phyloP scores from a whole-genome alignment of 1,140 invertebrate genomes.

The Thaumetopoea pityocampa region DNA sequence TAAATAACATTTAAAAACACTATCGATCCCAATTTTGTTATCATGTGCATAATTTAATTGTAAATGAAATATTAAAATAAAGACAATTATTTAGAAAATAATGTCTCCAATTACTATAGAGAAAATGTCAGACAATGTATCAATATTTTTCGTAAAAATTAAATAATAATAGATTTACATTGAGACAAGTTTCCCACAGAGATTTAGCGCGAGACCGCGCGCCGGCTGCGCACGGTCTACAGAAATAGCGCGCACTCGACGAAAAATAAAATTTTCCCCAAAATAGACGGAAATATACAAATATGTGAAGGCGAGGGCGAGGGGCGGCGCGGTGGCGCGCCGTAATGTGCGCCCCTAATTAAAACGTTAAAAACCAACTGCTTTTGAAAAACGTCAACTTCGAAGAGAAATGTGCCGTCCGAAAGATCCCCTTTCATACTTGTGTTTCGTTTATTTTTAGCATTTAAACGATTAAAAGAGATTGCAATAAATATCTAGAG shows the following conservation, averaged over 20 bases:
- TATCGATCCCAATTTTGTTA: constrained; percentile 6
- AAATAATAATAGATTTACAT: too few relatives aligned
- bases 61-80: too few relatives aligned
- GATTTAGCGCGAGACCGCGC: constrained; percentile 60
- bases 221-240: constrained; percentile 71
- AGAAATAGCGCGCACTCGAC: constrained; percentile 72
- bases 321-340: constrained; percentile 65
- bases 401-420: constrained; percentile 72
- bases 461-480: constrained; percentile 37
- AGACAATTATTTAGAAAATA: too few relatives aligned
- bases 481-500: constrained; percentile 16
- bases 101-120: too few relatives aligned
- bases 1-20: constrained; percentile 51
- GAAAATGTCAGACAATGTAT: too few relatives aligned
- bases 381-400: constrained; percentile 72
- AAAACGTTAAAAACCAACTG: constrained; percentile 74
- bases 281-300: constrained; percentile 75
- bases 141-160: too few relatives aligned
- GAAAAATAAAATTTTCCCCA: constrained; percentile 73
- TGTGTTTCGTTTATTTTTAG: constrained; percentile 51
- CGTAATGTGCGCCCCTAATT: constrained; percentile 75
- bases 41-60: constrained; percentile 8
- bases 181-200: constrained; percentile 68
- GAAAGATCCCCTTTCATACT: constrained; percentile 60
- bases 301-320: constrained; percentile 68